A percentile compares a stretch with the other conserved stretches of the same genome.
phyloP scores from a whole-genome alignment of 2,888 invertebrate genomes.

The Drosophila austrosaltans region DNA sequence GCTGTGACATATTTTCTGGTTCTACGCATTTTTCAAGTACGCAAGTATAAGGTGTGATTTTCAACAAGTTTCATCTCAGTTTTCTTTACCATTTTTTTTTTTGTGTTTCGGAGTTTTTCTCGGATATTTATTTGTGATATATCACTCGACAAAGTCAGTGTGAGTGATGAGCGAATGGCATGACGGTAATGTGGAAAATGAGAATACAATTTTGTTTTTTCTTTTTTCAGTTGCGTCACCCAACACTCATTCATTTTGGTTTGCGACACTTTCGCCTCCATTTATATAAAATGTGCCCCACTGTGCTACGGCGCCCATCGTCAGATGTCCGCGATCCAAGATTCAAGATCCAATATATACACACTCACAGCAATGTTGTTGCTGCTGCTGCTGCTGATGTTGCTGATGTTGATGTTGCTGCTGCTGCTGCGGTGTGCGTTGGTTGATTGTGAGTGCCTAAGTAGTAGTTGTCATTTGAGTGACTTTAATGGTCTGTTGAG shows the following conservation, averaged over 20 bases:
- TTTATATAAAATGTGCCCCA: conserved; percentile 58
- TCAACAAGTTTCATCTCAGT: conserved; percentile 13
- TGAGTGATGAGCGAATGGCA: conserved; percentile 10
- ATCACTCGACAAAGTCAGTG: conserved; percentile 3
- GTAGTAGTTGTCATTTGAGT: conserved; percentile 83
- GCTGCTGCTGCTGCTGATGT: conserved; percentile 25
- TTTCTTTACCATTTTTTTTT: background rate
- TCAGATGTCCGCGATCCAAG: conserved; percentile 73
- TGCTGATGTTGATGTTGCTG: conserved; percentile 35
- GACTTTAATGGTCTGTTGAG: conserved; percentile 84
- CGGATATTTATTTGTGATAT: background rate
- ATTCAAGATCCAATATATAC: conserved; percentile 39
- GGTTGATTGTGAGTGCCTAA: conserved; percentile 68
- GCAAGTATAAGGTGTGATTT: conserved; percentile 8
- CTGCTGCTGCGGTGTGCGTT: conserved; percentile 38
- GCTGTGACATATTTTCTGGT: conserved; percentile 5
- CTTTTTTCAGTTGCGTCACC: background rate
- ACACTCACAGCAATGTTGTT: conserved; percentile 35
- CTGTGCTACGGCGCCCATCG: conserved; percentile 68
- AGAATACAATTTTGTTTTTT: background rate
- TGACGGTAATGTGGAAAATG: conserved; percentile 3
- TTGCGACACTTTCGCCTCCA: conserved; percentile 10
- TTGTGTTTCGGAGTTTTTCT: background rate
- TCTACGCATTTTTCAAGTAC: background rate
- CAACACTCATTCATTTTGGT: background rate